These are phyloP conservation scores for Crypturellus undulatus DNA, from an alignment of 2,113 vertebrate genomes.

Conservation along the genomic window DNA sequence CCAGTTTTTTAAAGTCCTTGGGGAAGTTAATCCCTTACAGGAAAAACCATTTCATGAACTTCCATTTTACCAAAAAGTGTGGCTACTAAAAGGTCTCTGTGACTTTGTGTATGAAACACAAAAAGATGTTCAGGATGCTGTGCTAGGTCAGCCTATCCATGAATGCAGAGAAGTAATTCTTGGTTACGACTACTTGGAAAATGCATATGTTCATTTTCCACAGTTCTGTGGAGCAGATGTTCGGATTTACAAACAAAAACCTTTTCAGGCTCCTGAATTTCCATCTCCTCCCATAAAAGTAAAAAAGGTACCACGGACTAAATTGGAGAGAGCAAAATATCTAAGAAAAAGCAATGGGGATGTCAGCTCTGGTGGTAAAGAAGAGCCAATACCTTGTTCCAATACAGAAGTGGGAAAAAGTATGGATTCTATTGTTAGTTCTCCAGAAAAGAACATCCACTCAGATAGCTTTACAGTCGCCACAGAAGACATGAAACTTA, in stretches of 20 bases:
- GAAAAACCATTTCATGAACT: conserved; percentile 92
- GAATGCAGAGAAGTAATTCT: conserved; percentile 98
- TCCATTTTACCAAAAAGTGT: conserved; percentile 91
- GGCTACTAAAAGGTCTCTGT: conserved; percentile 96
- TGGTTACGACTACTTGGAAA: conserved; percentile 93
- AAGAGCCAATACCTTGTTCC: conserved; percentile 19
- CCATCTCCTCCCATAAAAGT: conserved; percentile 84
- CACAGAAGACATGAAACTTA: conserved; percentile 65
- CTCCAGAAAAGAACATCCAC: conserved; percentile 15
- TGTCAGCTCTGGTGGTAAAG: conserved; percentile 43
- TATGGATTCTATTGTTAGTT: background rate
- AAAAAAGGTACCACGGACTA: conserved; percentile 76
- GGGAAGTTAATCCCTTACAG: conserved; percentile 90
- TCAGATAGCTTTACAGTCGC: conserved; percentile 53
- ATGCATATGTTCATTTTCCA: conserved; percentile 96
- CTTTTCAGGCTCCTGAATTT: conserved; percentile 86
- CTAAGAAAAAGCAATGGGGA: conserved; percentile 72
- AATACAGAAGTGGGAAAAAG: conserved; percentile 51
- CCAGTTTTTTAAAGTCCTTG: conserved; percentile 91
- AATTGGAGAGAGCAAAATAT: conserved; percentile 75
- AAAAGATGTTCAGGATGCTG: conserved; percentile 93
- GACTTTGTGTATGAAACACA: conserved; percentile 97
- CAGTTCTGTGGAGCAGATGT: conserved; percentile 98
- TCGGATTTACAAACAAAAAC: conserved; percentile 94
- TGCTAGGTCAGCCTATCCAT: conserved; percentile 95